phyloP scores from a whole-genome alignment of 2,797 vertebrate species.

The Podarcis siculus region DNA sequence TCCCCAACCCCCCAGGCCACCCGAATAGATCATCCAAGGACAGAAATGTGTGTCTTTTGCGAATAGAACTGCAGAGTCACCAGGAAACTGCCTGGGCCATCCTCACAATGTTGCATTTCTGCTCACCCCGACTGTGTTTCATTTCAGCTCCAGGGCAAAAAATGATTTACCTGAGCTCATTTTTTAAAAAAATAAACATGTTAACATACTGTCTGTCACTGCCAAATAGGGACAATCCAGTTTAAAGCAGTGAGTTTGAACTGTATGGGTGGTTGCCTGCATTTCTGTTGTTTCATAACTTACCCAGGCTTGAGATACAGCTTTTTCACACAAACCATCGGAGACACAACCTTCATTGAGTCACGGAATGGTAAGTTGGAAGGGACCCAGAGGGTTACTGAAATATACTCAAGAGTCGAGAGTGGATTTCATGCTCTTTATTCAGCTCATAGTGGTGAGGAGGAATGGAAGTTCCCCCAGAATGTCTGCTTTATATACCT shows the following conservation, averaged over 20 bases:
- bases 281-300: not conserved
- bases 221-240: not conserved
- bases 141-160: not conserved
- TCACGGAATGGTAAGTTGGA: too few species aligned
- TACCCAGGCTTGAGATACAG: not conserved
- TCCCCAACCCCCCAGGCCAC: too few species aligned
- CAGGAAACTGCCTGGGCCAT: not conserved
- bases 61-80: not conserved
- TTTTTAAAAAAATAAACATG: too few species aligned
- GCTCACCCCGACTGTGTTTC: not conserved
- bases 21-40: not conserved
- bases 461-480: too few species aligned
- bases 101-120: not conserved
- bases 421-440: too few species aligned
- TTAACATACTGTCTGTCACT: not conserved
- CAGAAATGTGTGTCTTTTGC: not conserved
- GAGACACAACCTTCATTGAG: too few species aligned
- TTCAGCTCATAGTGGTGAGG: too few species aligned
- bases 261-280: not conserved
- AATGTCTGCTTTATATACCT: too few species aligned
- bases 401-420: too few species aligned
- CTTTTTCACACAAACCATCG: not conserved
- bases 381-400: too few species aligned
- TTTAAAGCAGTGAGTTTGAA: not conserved
- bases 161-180: too few species aligned